Conservation (phyloP, 2,888 invertebrate species). For the Hyposoter didymator region DNA sequence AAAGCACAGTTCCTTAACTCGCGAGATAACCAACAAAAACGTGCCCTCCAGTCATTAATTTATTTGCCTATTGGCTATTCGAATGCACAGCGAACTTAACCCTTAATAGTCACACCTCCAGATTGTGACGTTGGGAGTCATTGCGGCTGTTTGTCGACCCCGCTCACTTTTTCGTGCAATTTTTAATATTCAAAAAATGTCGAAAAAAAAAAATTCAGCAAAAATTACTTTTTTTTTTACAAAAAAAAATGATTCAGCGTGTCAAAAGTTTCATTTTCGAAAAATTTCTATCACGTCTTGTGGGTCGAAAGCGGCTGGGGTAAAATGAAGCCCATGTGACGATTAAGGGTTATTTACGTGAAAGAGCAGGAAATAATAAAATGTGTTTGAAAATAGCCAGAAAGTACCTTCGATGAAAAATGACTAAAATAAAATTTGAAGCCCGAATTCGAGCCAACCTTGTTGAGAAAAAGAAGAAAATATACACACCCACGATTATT, state of each 20-base stretch:
- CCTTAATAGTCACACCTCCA: no score
- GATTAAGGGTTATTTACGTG: neutral
- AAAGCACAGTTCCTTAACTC: constrained; percentile 72
- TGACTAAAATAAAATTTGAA: constrained; percentile 52
- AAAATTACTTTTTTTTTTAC: no score
- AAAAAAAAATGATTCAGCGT: no score
- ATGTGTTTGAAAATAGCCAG: constrained; percentile 13
- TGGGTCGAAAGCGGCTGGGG: no score
- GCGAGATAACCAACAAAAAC: constrained; percentile 61
- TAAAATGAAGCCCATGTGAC: no score
- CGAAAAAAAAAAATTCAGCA: no score
- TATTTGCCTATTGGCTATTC: constrained; percentile 30
- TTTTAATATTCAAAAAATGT: no score
- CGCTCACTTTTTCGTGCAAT: no score
- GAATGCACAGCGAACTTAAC: constrained; percentile 8
- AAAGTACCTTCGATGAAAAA: constrained; percentile 46
- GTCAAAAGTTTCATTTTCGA: no score
- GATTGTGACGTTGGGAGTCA: no score
- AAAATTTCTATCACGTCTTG: no score
- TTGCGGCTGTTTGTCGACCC: no score
- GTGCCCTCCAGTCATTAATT: constrained; percentile 69
- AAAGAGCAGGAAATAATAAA: neutral
- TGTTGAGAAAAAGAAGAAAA: constrained; percentile 16
- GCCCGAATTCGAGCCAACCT: constrained; percentile 63
- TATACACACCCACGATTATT: constrained; percentile 2